phyloP scores from a whole-genome alignment of 2,888 invertebrate genomes.

The Sinopyrophorus schimmeli region DNA sequence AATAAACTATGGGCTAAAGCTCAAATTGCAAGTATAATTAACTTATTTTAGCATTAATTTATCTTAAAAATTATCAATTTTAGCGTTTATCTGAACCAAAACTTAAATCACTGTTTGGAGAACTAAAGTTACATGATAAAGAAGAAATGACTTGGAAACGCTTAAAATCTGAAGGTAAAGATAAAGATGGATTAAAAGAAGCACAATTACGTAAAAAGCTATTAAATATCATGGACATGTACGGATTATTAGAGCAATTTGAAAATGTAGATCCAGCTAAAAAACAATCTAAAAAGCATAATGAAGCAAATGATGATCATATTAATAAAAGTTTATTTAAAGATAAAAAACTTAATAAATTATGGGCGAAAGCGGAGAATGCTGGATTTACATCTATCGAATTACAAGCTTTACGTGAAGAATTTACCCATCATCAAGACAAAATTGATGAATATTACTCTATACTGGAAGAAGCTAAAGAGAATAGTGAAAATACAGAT shows the following conservation, averaged over 20 bases:
- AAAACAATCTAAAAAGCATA: conserved; percentile 58
- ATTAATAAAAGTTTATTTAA: conserved; percentile 79
- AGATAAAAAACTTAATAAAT: conserved; percentile 85
- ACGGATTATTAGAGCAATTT: conserved; percentile 79
- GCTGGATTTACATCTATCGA: conserved; percentile 88
- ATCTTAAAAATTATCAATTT: conserved; percentile 1
- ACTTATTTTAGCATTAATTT: background rate
- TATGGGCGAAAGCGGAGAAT: conserved; percentile 88
- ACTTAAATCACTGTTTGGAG: conserved; percentile 83
- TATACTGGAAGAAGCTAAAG: conserved; percentile 71
- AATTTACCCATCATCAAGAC: conserved; percentile 89
- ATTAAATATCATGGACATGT: conserved; percentile 79
- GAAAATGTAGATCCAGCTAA: conserved; percentile 63
- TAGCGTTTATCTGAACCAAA: conserved; percentile 72
- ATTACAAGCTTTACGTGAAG: conserved; percentile 79
- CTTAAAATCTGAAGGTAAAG: conserved; percentile 78
- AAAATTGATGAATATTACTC: conserved; percentile 90
- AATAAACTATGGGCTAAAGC: conserved; percentile 91
- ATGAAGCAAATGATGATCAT: conserved; percentile 61
- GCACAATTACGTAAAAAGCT: conserved; percentile 79
- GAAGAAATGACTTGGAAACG: conserved; percentile 86
- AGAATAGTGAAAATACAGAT: conserved; percentile 61
- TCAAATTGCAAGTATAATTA: conserved; percentile 68
- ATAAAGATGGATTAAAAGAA: conserved; percentile 85
- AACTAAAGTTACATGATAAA: conserved; percentile 90